Percentiles rank a stretch among this genome's conserved stretches.
phyloP scores from a whole-genome alignment of 1,140 invertebrate species.

The Heliconius nattereri region DNA sequence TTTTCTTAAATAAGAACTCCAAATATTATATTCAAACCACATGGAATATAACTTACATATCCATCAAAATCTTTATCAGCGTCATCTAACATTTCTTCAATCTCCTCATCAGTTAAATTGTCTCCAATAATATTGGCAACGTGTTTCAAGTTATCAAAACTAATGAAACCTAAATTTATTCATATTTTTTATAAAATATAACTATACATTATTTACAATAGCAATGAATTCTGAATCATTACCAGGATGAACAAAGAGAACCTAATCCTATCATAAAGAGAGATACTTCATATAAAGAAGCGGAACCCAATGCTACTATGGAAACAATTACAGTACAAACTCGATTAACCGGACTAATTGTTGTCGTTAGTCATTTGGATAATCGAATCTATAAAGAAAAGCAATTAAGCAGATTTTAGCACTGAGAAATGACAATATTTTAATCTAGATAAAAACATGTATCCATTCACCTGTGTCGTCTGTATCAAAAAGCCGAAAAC shows the following conservation, averaged over 20 bases:
- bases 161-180: constrained; percentile 57
- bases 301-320: too few relatives aligned
- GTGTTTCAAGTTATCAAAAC: constrained; percentile 69
- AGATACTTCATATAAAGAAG: too few relatives aligned
- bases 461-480: constrained; percentile 49
- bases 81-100: constrained; percentile 77
- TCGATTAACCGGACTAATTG: too few relatives aligned
- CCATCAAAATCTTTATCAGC: constrained; percentile 75
- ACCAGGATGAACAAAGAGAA: too few relatives aligned
- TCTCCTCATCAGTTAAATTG: constrained; percentile 73
- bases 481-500: constrained; percentile 68
- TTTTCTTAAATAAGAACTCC: not conserved
- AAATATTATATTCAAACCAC: not conserved
- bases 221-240: too few relatives aligned
- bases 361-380: too few relatives aligned
- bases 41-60: constrained; percentile 52
- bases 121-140: constrained; percentile 64
- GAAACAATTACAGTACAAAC: too few relatives aligned
- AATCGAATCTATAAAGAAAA: too few relatives aligned
- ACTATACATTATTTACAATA: not conserved
- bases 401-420: too few relatives aligned
- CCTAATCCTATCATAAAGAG: too few relatives aligned
- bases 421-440: too few relatives aligned
- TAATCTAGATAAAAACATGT: too few relatives aligned
- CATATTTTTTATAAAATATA: not conserved